Evolutionary conservation across 37 sponge, comb jelly and placozoan genomes (phyloP).

Genomic region (Lycopodina hypogea): DNA sequence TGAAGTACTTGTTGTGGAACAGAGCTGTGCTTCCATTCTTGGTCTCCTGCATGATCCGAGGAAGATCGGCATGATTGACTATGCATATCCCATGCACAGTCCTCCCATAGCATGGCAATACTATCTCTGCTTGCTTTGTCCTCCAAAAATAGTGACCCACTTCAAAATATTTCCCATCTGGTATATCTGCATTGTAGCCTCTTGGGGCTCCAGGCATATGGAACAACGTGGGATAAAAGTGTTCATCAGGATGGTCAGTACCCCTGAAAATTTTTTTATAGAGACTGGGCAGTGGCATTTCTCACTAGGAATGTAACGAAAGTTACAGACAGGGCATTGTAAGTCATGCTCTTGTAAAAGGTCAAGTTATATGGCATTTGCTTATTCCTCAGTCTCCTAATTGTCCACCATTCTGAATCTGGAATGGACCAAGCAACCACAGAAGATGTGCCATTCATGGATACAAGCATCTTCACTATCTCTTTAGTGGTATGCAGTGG

Average conservation of each 20-base stretch:
- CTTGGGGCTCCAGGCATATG: neutral
- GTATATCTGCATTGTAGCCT: neutral
- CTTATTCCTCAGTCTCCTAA: neutral
- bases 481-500: constrained; percentile 56
- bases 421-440: neutral
- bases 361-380: neutral
- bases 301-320: constrained; percentile 1
- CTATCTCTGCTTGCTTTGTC: neutral
- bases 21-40: neutral
- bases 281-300: neutral
- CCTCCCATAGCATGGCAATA: neutral
- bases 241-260: constrained; percentile 1
- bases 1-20: constrained; percentile 53
- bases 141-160: neutral
- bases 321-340: constrained; percentile 7
- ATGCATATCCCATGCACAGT: constrained; percentile 20
- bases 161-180: neutral
- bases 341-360: constrained; percentile 17
- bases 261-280: neutral
- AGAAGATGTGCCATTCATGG: constrained; percentile 22
- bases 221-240: constrained; percentile 16
- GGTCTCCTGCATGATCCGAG: neutral
- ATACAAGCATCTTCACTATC: constrained; percentile 33
- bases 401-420: neutral
- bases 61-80: neutral